These are phyloP conservation scores for Nipponia nippon DNA, from an alignment of 2,113 vertebrate genomes.

Conservation along the genomic window DNA sequence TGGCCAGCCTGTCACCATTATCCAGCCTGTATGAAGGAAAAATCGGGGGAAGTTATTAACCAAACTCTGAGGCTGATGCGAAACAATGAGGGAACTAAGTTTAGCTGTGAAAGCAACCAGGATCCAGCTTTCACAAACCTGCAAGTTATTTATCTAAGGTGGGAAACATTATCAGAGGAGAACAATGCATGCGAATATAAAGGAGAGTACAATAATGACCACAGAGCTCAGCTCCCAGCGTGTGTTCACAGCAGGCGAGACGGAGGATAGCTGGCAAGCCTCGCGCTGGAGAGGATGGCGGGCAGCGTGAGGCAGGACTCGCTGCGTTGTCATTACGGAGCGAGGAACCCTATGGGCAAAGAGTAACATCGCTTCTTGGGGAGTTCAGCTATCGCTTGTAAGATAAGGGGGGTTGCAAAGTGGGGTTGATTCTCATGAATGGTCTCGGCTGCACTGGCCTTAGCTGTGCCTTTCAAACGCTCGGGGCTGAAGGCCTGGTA, in stretches of 20 bases:
- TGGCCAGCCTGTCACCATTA: conserved; percentile 88
- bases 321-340: accelerated
- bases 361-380: not conserved
- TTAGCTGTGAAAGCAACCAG: conserved; percentile 80
- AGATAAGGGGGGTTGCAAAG: too few relatives aligned
- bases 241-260: not conserved
- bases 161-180: conserved; percentile 32
- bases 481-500: not conserved
- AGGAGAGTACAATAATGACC: not conserved
- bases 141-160: conserved; percentile 41
- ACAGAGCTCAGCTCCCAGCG: not conserved
- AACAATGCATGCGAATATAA: conserved; percentile 54
- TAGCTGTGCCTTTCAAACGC: not conserved
- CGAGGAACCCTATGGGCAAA: not conserved
- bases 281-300: accelerated
- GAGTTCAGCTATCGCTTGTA: accelerated
- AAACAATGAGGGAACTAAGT: conserved; percentile 92
- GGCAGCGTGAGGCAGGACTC: not conserved
- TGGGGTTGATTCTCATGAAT: not conserved
- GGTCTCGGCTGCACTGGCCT: not conserved
- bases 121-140: conserved; percentile 71
- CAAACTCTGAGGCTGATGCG: conserved; percentile 65
- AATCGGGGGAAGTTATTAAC: conserved; percentile 90
- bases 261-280: not conserved
- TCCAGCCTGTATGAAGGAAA: conserved; percentile 81